Evolutionary conservation across 2,888 invertebrate species (phyloP), one percentile per base, ranked within the genome.

Genomic region (Trilocha varians): DNA sequence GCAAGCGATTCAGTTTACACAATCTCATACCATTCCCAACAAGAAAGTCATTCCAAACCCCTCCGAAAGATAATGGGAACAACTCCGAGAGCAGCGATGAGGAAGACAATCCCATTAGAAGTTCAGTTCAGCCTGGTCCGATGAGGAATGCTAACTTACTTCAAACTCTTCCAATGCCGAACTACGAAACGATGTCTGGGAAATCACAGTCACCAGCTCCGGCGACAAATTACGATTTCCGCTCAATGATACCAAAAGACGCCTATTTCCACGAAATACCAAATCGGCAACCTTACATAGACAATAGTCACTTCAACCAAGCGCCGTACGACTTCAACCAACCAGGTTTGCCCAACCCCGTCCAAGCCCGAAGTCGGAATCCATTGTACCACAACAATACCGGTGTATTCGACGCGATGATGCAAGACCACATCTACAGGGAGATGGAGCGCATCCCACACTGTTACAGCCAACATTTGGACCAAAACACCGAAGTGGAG

Each of bases 261-360:
- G 89, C 89, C 1, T 89, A 89, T 58, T 89, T 89, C 53, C 89
- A 89, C 52, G 88, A 89, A 43, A 77, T 89, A 32, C 86, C 89
- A 1, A 88, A 87, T 59, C 73, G 87, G 38, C 84, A 82, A 65
- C 79, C 82, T 2, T 83, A 77, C 49, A 53, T 65, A 36, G 79
- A 77, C 40, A 75, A 66, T 40, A 70, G 71, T 1, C 78, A 70
- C 47, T 70, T 74, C 43, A 57, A 65, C 38, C 70, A 70, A 45
- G 54, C 58, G 0, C 72, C 73, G 38, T 76, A 68, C 48, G 75
- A 76, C 32, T 79, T 72, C 54, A 80, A 79, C 50, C 77, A 71
- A 44, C 52, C 70, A 16, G 75, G 71, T 5, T 50, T 78, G 18
- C 79, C 78, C 2, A 62, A 56, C 16, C 78, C 75, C 49, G 55